phyloP scores from a whole-genome alignment of 2,888 invertebrate species.

The Tiphia femorata region DNA sequence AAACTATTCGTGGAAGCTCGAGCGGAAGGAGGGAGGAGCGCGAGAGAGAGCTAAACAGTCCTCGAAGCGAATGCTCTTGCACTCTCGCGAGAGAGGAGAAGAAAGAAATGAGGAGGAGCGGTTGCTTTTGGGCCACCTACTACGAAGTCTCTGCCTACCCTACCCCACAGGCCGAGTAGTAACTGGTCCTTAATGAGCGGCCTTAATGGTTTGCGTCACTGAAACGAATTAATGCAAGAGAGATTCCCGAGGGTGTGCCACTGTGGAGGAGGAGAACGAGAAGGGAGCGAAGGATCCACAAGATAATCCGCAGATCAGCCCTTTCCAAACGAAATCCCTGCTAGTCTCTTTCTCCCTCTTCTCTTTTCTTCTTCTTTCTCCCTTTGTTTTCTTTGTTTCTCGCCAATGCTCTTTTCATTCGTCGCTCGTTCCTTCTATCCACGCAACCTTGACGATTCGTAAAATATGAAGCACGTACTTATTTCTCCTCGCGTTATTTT shows the following conservation, averaged over 20 bases:
- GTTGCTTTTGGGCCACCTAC: too few species aligned
- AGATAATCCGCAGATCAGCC: constrained; percentile 49
- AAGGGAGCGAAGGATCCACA: constrained; percentile 31
- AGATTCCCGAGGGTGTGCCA: constrained; percentile 25
- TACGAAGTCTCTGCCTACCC: constrained; percentile 20
- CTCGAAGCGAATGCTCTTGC: constrained; percentile 16
- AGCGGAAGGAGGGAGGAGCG: constrained; percentile 9
- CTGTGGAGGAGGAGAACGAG: background rate
- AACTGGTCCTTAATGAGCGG: constrained; percentile 52
- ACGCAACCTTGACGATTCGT: too few species aligned
- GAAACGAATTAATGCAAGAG: constrained; percentile 57
- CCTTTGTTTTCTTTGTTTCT: background rate
- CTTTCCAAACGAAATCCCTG: constrained; percentile 38
- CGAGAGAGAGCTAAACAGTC: constrained; percentile 28
- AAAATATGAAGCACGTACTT: too few species aligned
- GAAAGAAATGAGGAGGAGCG: constrained; percentile 2
- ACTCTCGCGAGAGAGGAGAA: background rate
- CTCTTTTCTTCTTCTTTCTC: background rate
- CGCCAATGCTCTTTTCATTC: too few species aligned
- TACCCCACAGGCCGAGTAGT: constrained; percentile 27
- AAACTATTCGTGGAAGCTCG: constrained; percentile 39
- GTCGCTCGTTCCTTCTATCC: too few species aligned
- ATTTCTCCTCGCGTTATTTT: too few species aligned
- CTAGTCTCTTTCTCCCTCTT: constrained; percentile 28
- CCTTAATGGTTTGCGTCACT: constrained; percentile 46